Evolutionary conservation across 2,797 vertebrate genomes (phyloP), one percentile per base, ranked within the genome.

Genomic region (Dendrocincla fuliginosa): DNA sequence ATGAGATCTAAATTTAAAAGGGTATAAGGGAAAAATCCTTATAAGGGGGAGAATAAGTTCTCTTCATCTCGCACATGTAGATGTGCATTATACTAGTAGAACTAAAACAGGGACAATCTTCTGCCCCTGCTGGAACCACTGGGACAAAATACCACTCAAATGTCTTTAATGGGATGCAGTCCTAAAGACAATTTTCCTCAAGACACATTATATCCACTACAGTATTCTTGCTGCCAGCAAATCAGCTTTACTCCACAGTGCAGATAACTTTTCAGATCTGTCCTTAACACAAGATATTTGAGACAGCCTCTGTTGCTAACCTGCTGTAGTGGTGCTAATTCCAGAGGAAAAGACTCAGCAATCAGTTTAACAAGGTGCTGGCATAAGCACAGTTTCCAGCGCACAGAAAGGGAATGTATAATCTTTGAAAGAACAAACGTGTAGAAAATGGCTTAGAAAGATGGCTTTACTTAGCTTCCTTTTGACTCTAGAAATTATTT

Each of bases 241-340:
- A 97, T 96, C 93, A 96, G 96, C 82, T 96, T 96, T 94, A 94
- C 89, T 95, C 95, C 71, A 80, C 74, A 75, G 59, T 52, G 81
- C 95, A 97, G 97, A 97, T 97, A 95, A 96, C 91, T 97, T 98
- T 97, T 95, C 93, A 96, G 94, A 69, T 92, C 95, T 97, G 97
- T 96, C 80, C 85, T 95, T 97, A 94, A 90, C 92, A 70, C 67
- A 94, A 98, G 97, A 96, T 95, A 97, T 97, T 97, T 97, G 97
- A 98, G 95, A 96, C 79, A 76, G 82, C 70, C 81, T 96, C 93
- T 97, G 95, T 93, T 92, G 90, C 92, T 96, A 97, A 94, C 96
- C 95, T 97, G 94, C 89, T 91, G 67, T 79, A 93, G 80, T 69
- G 67, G 80, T 95, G 93, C 91, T 95, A 95, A 96, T 96, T 97